Conservation (phyloP, 2,797 vertebrate species). For the Rhinoraja longicauda region DNA sequence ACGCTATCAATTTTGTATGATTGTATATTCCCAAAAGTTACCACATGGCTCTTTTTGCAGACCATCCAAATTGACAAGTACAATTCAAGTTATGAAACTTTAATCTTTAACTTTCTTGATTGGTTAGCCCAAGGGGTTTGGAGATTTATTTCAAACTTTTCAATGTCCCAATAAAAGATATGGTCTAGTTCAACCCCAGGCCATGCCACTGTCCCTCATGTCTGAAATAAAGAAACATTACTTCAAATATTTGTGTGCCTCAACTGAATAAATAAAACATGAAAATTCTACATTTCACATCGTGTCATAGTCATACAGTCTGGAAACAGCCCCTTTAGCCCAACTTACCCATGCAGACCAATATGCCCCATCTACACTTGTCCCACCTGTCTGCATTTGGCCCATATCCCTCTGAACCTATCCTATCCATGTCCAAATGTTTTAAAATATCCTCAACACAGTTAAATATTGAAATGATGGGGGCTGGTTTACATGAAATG, state of each 20-base stretch:
- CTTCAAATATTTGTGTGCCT: neutral
- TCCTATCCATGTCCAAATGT: no score
- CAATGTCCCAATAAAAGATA: neutral
- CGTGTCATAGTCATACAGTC: no score
- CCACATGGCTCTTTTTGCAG: no score
- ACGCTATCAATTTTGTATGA: no score
- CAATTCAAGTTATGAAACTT: constrained; percentile 1
- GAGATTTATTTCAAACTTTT: neutral
- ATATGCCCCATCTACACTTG: no score
- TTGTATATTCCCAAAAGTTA: neutral
- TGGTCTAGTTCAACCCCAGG: neutral
- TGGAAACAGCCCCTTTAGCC: no score
- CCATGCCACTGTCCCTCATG: neutral
- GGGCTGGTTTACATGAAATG: no score
- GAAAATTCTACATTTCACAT: neutral
- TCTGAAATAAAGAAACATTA: neutral
- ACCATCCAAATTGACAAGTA: neutral
- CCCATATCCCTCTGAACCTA: no score
- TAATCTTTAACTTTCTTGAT: neutral
- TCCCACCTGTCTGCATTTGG: no score
- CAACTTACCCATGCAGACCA: no score
- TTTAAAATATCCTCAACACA: neutral
- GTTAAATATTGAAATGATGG: neutral
- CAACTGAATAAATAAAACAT: neutral
- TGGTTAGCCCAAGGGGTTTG: neutral